These are phyloP conservation scores for Phylloscopus collybita DNA, from an alignment of 2,797 vertebrate species.

Conservation along the genomic window DNA sequence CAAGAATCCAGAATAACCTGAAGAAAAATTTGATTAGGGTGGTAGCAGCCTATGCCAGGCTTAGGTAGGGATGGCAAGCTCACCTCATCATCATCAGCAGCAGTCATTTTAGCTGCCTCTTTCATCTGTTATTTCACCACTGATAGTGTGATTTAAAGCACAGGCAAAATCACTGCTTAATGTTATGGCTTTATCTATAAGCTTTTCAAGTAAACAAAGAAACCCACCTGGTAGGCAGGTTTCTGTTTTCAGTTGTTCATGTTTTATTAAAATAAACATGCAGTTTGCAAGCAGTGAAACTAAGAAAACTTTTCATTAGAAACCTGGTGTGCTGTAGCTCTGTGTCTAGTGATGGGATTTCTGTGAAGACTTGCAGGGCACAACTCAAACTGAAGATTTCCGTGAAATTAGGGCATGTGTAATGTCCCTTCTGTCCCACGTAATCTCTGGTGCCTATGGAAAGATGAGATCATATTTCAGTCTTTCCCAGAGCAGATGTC, in stretches of 20 bases:
- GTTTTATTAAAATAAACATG: constrained; percentile 31
- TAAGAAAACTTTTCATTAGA: neutral
- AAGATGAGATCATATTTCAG: constrained; percentile 39
- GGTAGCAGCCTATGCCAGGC: constrained; percentile 1
- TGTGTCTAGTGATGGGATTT: neutral
- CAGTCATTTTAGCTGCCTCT: constrained; percentile 43
- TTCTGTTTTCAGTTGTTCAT: constrained; percentile 2
- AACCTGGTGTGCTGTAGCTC: neutral
- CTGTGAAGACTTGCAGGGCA: neutral
- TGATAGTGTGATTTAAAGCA: constrained; percentile 62
- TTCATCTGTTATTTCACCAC: constrained; percentile 44
- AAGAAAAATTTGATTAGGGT: constrained; percentile 49
- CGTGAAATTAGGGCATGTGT: constrained; percentile 33
- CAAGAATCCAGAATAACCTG: constrained; percentile 36
- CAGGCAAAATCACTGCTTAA: constrained; percentile 64
- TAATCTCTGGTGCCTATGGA: constrained; percentile 22
- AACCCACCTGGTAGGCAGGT: constrained; percentile 16
- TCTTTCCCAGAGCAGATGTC: constrained; percentile 7
- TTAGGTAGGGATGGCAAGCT: constrained; percentile 29
- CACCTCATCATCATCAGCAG: constrained; percentile 52
- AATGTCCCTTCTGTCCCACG: neutral
- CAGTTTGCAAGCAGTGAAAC: neutral
- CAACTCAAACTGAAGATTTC: constrained; percentile 20
- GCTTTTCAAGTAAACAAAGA: neutral
- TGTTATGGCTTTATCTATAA: constrained; percentile 41